Percentiles rank a stretch among this genome's conserved stretches.
Conservation (phyloP, 1,140 invertebrate species). For the Leucophenga varia region DNA sequence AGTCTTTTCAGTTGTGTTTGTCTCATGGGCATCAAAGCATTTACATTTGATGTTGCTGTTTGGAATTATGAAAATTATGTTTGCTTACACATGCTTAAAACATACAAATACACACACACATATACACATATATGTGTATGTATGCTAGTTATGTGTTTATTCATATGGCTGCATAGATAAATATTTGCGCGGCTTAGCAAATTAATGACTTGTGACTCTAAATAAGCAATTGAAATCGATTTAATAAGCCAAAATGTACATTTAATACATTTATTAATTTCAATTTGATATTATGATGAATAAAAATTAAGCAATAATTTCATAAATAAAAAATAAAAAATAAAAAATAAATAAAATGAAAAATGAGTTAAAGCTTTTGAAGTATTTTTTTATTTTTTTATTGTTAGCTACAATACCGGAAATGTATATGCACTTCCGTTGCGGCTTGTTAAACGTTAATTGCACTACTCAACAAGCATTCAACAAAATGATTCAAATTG, state of each 20-base stretch:
- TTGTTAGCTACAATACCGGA: no score
- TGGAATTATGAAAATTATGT: slow-evolving; percentile 45
- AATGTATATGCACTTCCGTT: slow-evolving; percentile 5
- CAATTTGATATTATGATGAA: slow-evolving; percentile 4
- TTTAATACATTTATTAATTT: no score
- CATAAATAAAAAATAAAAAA: slow-evolving; percentile 1
- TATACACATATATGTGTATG: slow-evolving; percentile 28
- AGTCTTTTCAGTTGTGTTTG: not conserved
- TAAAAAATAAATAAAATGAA: not conserved
- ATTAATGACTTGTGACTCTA: slow-evolving; percentile 30
- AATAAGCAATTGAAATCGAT: no score
- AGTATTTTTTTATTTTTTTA: no score
- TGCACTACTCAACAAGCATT: slow-evolving; percentile 20
- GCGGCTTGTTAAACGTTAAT: slow-evolving; percentile 33
- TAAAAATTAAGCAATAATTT: slow-evolving; percentile 17
- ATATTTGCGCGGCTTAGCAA: slow-evolving; percentile 45
- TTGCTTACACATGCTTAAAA: slow-evolving; percentile 50
- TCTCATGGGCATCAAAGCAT: no score
- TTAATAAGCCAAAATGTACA: no score
- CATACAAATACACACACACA: slow-evolving; percentile 23
- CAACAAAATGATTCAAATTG: not conserved
- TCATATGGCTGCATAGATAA: slow-evolving; percentile 34
- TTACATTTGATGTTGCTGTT: no score
- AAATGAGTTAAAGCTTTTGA: slow-evolving; percentile 5
- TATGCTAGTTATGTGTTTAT: not conserved